These are phyloP conservation scores for Caenorhabditis sulstoni DNA, from an alignment of 2,888 invertebrate genomes.

Conservation along the genomic window DNA sequence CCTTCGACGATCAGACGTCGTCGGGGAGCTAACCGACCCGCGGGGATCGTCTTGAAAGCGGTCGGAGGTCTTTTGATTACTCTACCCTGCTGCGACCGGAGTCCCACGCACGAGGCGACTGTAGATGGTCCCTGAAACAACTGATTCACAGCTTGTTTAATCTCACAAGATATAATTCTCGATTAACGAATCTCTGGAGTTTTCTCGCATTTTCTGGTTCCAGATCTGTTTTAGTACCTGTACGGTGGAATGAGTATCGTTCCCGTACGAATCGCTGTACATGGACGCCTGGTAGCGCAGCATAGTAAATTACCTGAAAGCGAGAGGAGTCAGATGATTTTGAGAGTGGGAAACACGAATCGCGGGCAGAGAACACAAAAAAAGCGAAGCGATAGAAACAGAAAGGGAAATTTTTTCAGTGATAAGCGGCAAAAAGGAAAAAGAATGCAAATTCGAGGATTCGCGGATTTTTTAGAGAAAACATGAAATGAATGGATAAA, in stretches of 20 bases:
- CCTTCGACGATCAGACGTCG: slow-evolving; percentile 51
- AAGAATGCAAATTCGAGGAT: background rate
- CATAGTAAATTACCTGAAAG: slow-evolving; percentile 61
- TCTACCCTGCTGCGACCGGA: slow-evolving; percentile 60
- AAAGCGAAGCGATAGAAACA: background rate
- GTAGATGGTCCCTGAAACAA: slow-evolving; percentile 53
- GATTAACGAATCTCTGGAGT: too few relatives aligned
- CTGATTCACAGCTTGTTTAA: too few relatives aligned
- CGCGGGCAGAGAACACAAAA: background rate
- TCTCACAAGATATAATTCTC: too few relatives aligned
- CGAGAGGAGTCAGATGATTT: too few relatives aligned
- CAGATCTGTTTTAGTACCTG: slow-evolving; percentile 11
- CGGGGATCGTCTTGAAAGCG: slow-evolving; percentile 43
- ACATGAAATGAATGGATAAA: too few relatives aligned
- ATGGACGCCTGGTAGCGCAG: slow-evolving; percentile 65
- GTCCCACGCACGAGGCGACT: slow-evolving; percentile 53
- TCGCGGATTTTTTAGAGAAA: background rate
- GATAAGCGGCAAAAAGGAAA: background rate
- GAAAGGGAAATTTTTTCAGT: background rate
- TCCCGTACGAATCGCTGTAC: slow-evolving; percentile 44
- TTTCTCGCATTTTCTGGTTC: too few relatives aligned
- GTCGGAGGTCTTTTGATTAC: slow-evolving; percentile 47
- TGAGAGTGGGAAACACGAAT: background rate
- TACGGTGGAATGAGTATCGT: slow-evolving; percentile 42
- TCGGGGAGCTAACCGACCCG: slow-evolving; percentile 55